A percentile compares a stretch with the other conserved stretches of the same genome.
phyloP scores from a whole-genome alignment of 1,140 invertebrate species.

The Heliconius nattereri region DNA sequence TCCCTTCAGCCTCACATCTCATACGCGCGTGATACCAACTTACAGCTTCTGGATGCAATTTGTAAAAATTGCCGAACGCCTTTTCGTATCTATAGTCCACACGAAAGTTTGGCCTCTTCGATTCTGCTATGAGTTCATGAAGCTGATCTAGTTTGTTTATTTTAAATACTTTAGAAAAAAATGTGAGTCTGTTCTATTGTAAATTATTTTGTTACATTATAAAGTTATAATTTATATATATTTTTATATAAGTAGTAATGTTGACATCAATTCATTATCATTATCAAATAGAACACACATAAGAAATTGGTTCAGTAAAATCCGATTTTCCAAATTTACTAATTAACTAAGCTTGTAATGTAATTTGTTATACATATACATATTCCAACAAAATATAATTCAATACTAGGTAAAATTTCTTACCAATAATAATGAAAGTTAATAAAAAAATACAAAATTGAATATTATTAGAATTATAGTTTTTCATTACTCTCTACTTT shows the following conservation, averaged over 20 bases:
- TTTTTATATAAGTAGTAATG: no score
- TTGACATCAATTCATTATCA: no score
- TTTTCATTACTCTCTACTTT: constrained; percentile 36
- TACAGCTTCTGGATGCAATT: constrained; percentile 52
- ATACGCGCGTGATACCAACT: constrained; percentile 60
- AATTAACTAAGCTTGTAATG: not conserved
- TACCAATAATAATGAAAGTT: constrained; percentile 37
- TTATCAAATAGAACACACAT: no score
- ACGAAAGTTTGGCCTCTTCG: constrained; percentile 52
- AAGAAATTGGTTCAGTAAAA: no score
- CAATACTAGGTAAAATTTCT: not conserved
- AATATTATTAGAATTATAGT: constrained; percentile 22
- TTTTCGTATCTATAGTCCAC: constrained; percentile 59
- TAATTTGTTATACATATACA: not conserved
- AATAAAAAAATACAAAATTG: constrained; percentile 32
- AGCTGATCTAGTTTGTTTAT: constrained; percentile 20
- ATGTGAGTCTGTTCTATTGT: not conserved
- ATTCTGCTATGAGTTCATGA: constrained; percentile 41
- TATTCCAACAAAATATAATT: not conserved
- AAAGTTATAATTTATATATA: not conserved
- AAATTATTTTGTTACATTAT: not conserved
- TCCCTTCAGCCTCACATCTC: constrained; percentile 64
- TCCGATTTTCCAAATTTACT: not conserved
- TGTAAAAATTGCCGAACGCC: constrained; percentile 64
- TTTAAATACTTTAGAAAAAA: not conserved